phyloP scores from a whole-genome alignment of 2,113 vertebrate species.

The Thymallus thymallus region DNA sequence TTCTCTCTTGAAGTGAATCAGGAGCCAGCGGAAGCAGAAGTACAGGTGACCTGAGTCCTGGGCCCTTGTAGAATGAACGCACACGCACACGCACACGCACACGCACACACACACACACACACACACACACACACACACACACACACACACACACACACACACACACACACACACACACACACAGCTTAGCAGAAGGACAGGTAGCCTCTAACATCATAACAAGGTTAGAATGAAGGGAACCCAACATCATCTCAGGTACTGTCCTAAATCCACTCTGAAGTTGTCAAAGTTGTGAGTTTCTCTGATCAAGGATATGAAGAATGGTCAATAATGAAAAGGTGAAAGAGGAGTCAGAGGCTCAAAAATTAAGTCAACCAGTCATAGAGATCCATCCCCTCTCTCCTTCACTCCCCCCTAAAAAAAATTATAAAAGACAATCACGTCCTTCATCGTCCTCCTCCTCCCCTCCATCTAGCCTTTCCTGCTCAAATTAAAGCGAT shows the following conservation, averaged over 20 bases:
- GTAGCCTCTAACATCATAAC: no score
- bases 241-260: no score
- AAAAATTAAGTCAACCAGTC: slow-evolving; percentile 5
- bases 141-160: no score
- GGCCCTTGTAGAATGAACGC: slow-evolving; percentile 68
- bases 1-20: slow-evolving; percentile 97
- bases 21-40: slow-evolving; percentile 97
- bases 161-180: no score
- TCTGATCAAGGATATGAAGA: background rate
- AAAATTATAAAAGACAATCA: no score
- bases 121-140: no score
- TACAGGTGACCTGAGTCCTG: slow-evolving; percentile 97
- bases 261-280: background rate
- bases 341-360: background rate
- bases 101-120: background rate
- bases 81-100: no score
- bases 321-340: background rate
- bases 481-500: slow-evolving; percentile 8
- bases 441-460: background rate
- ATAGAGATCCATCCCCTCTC: no score
- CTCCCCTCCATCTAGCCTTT: background rate
- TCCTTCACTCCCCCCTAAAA: background rate
- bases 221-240: no score
- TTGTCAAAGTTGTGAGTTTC: background rate
- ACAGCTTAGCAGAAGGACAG: no score